Evolutionary conservation across 1,140 invertebrate species (phyloP), one percentile per base, ranked within the genome.

Genomic region (Magallana gigas): DNA sequence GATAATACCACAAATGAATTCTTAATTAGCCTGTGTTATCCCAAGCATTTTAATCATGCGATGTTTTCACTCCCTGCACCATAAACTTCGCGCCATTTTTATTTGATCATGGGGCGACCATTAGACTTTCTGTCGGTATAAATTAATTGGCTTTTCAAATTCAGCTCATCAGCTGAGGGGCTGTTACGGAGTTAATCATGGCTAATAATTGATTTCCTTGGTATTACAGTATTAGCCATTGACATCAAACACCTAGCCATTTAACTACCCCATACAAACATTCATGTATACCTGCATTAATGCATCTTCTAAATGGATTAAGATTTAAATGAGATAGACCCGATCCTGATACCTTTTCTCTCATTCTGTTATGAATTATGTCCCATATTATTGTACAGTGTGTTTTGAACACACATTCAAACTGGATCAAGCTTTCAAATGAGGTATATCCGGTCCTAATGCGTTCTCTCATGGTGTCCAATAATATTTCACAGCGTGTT

Each of bases 61-160:
- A 76, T 12, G 14, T 29, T 76, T 76, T 29, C 68, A 5, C 18
- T 76, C 18, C 36, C 18, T 29, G 68, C 68, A 29, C 9, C 23
- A 76, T 76, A 29, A 76, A 76, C 9, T 23, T 76, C 23, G 68
- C 68, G 36, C 68, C 68, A 23, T 23, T 76, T 48, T 29, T 76
- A 29, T 76, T 76, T 76, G 68, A 76, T 76, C 68, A 76, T 76
- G 68, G 68, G 23, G 68, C 68, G 68, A 23, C 68, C 68, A 76
- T 2, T 29, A 76, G 18, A 76, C 68, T 36, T 76, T 76, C 68
- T 76, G 23, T 12, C 23, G 18, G 68, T 76, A 76, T 76, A 76
- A 76, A 76, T 76, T 76, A 76, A 76, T 76, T 76, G 68, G 68
- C 68, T 76, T 76, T 76, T 76, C 68, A 76, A 76, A 76, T 29